Evolutionary conservation across 2,113 vertebrate species (phyloP).

Genomic region (Aptenodytes forsteri): DNA sequence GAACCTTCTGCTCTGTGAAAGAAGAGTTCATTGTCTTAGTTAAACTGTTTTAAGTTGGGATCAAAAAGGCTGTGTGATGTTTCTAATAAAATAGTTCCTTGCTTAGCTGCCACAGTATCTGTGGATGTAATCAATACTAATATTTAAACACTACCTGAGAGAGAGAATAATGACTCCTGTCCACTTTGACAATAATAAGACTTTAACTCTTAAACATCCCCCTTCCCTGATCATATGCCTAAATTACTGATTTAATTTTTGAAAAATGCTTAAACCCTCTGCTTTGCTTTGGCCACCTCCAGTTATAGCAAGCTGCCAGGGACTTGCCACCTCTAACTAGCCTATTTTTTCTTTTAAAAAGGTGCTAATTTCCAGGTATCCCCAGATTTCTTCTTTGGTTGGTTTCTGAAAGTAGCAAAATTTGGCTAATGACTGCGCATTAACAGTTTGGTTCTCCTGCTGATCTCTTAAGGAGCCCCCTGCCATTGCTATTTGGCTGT

Average conservation of each 20-base stretch:
- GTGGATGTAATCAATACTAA: background rate
- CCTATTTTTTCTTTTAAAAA: background rate
- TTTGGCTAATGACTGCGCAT: fast-evolving
- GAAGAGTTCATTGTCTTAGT: background rate
- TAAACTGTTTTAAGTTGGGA: background rate
- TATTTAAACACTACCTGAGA: background rate
- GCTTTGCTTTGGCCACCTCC: background rate
- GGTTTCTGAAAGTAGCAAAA: too few relatives aligned
- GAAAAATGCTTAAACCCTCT: background rate
- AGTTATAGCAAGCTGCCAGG: background rate
- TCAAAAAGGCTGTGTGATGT: background rate
- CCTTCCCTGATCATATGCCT: too few relatives aligned
- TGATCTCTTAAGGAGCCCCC: background rate
- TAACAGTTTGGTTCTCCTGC: background rate
- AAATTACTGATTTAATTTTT: background rate
- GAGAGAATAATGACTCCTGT: background rate
- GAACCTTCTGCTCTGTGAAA: background rate
- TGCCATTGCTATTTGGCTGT: fast-evolving
- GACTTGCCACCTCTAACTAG: background rate
- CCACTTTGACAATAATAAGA: background rate
- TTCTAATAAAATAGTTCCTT: background rate
- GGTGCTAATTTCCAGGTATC: background rate
- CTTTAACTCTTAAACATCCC: background rate
- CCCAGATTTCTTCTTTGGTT: too few relatives aligned
- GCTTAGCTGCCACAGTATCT: background rate